Evolutionary conservation across 2,888 invertebrate species (phyloP), one percentile per base, ranked within the genome.

Genomic region (Tridacna gigas): DNA sequence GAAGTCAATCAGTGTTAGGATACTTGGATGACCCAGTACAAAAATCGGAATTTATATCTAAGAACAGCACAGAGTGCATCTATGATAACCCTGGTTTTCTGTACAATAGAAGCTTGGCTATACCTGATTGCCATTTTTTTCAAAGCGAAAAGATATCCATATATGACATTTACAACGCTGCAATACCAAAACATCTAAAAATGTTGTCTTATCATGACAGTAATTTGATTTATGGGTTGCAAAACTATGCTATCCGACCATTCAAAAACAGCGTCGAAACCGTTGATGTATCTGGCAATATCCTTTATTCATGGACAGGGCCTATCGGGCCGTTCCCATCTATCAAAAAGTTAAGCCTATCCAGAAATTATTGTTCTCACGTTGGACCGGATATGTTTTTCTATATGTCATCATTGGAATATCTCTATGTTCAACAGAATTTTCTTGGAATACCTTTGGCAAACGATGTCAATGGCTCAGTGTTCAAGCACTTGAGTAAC

Each of bases 261-360:
- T 18, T 56, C n/a, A 12, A 74, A 3, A 80, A 80, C 26, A 22
- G 22, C 4, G 12, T 84, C 13, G 67, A 74, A 37, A 63, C 77
- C 26, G 4, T 80, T 5, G 78, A 84, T 26, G 11, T 80, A 15
- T 84, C 84, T 0, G 75, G 74, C 15, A 84, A 84, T 67, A 28
- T 84, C 26, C 22, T 80, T 4, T 4, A 74, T 20, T 13, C 67
- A 20, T 75, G 60, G 69, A 47, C 18, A 4, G 86, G 86, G 0
- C 74, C 75, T 0, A 61, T 83, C 47, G 71, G 77, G 11, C 61
- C 71, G 3, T 67, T 81, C 61, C 63, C 61, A 20, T 74, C 67
- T 7, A 47, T 86, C n/a, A 71, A 79, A 77, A 51, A 61, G 22
- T 3, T 86, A 3, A 61, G 79, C 61, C 12, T 84, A 18, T 86